Conservation (phyloP, 1,140 invertebrate genomes). For the Manduca sexta region DNA sequence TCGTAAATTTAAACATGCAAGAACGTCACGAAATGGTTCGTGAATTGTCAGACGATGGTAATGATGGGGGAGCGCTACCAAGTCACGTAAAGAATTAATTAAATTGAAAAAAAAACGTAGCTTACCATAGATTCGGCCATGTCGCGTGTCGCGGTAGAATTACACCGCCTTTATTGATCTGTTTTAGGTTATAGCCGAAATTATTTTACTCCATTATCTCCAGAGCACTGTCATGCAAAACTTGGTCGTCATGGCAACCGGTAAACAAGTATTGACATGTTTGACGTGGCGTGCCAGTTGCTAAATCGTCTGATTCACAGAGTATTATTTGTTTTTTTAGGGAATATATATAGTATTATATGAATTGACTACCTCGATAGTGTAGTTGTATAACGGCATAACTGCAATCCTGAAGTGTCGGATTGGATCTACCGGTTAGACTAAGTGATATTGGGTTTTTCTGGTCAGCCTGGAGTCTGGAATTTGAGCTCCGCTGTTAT, state of each 20-base stretch:
- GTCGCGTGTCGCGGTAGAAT: slow-evolving; percentile 62
- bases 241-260: slow-evolving; percentile 39
- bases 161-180: slow-evolving; percentile 61
- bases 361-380: too few relatives aligned
- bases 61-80: slow-evolving; percentile 6
- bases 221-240: slow-evolving; percentile 44
- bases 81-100: slow-evolving; percentile 55
- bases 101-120: slow-evolving; percentile 45
- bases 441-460: too few relatives aligned
- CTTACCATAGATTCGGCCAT: slow-evolving; percentile 57
- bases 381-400: too few relatives aligned
- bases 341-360: too few relatives aligned
- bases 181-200: slow-evolving; percentile 53
- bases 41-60: too few relatives aligned
- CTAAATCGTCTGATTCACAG: background rate
- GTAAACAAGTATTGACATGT: slow-evolving; percentile 33
- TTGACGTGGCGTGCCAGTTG: background rate
- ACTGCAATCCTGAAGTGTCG: too few relatives aligned
- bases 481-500: too few relatives aligned
- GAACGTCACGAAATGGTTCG: too few relatives aligned
- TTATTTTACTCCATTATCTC: slow-evolving; percentile 63
- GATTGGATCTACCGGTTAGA: too few relatives aligned
- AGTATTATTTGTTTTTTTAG: too few relatives aligned
- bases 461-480: too few relatives aligned
- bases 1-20: too few relatives aligned